Percentiles rank a stretch among this genome's conserved stretches.
phyloP scores from a whole-genome alignment of 2,888 invertebrate genomes.

The Stenchaetothrips biformis region DNA sequence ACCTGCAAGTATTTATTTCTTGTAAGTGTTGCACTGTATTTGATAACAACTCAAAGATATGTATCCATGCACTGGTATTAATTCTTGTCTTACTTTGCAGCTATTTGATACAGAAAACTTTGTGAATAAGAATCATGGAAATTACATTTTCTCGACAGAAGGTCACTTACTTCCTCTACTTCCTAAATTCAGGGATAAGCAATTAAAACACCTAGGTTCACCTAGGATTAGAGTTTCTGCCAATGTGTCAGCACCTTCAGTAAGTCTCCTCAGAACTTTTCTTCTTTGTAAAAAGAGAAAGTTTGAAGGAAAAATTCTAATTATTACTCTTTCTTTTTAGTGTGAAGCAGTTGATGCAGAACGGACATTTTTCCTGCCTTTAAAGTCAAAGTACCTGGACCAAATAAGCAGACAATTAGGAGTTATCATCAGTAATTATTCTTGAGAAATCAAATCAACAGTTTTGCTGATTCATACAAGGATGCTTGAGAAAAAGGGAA shows the following conservation, averaged over 20 bases:
- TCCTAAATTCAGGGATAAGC: constrained; percentile 39
- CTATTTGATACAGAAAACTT: constrained; percentile 58
- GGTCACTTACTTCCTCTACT: constrained; percentile 54
- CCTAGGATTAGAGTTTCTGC: constrained; percentile 28
- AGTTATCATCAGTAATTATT: constrained; percentile 6
- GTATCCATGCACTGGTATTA: constrained; percentile 23
- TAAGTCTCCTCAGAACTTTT: constrained; percentile 34
- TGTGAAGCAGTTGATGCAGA: constrained; percentile 42
- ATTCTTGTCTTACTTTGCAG: constrained; percentile 44
- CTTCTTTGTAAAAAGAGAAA: neutral
- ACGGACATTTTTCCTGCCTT: constrained; percentile 38
- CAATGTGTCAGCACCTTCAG: constrained; percentile 39
- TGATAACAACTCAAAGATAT: neutral
- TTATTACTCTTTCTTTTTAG: constrained; percentile 37
- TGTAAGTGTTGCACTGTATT: constrained; percentile 45
- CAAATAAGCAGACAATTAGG: constrained; percentile 34
- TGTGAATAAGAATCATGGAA: constrained; percentile 50
- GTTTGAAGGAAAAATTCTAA: neutral
- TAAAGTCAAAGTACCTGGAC: constrained; percentile 39
- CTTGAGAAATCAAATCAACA: neutral
- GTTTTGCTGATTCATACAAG: neutral
- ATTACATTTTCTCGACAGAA: constrained; percentile 57
- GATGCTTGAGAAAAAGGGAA: neutral
- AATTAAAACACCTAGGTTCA: constrained; percentile 38
- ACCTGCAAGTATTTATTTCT: constrained; percentile 61